Percentiles rank a stretch among this genome's conserved stretches.
phyloP scores from a whole-genome alignment of 2,113 vertebrate genomes.

The Burhinus bistriatus region DNA sequence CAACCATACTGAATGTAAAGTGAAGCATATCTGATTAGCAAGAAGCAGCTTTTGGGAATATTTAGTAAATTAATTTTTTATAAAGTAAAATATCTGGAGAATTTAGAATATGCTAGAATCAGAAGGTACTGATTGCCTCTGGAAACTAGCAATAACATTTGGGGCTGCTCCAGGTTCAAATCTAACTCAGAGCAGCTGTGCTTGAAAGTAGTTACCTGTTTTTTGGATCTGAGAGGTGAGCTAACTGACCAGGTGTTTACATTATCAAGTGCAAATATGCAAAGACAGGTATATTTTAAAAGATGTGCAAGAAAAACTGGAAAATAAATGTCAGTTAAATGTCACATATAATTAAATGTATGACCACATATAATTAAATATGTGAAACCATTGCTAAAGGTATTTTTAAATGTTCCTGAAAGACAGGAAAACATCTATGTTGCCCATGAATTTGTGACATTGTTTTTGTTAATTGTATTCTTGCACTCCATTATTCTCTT shows the following conservation, averaged over 20 bases:
- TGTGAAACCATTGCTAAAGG: background rate
- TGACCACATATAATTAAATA: background rate
- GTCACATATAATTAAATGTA: background rate
- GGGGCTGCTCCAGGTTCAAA: background rate
- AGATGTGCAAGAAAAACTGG: background rate
- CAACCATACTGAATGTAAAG: background rate
- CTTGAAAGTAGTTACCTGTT: background rate
- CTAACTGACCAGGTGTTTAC: background rate
- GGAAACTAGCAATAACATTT: background rate
- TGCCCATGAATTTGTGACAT: background rate
- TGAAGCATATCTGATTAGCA: background rate
- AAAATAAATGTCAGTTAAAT: background rate
- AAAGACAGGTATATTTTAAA: background rate
- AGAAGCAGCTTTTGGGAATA: background rate
- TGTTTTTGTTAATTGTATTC: background rate
- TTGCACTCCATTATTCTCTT: background rate
- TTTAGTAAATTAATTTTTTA: background rate
- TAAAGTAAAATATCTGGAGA: background rate
- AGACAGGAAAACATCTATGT: background rate
- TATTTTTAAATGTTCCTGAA: background rate
- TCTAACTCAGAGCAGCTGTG: background rate
- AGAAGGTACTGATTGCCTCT: background rate
- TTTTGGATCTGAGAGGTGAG: background rate
- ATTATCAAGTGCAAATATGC: background rate
- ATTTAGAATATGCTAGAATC: background rate